These are phyloP conservation scores for Meandrusa payeni DNA, from an alignment of 2,888 invertebrate species.

Conservation along the genomic window DNA sequence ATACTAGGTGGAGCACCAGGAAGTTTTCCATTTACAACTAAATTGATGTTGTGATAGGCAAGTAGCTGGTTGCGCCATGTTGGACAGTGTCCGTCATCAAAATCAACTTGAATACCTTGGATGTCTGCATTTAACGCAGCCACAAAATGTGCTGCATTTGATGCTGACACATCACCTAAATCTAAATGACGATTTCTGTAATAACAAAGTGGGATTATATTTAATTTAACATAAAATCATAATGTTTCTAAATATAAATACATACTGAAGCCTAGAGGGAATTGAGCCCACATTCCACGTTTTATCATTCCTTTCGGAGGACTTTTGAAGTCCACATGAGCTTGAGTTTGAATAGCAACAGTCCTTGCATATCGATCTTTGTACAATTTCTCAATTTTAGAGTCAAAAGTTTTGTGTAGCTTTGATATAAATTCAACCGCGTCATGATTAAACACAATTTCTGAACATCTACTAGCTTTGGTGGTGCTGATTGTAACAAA, in stretches of 20 bases:
- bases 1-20: constrained; percentile 73
- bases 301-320: constrained; percentile 58
- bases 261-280: constrained; percentile 74
- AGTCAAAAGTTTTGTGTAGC: constrained; percentile 73
- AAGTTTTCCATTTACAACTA: constrained; percentile 76
- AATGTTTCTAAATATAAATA: too few species aligned
- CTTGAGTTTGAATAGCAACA: constrained; percentile 43
- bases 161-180: constrained; percentile 84
- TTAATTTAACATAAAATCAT: too few species aligned
- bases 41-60: constrained; percentile 82
- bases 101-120: constrained; percentile 83
- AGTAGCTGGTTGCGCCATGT: constrained; percentile 85
- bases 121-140: constrained; percentile 77
- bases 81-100: constrained; percentile 88
- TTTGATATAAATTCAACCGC: constrained; percentile 79
- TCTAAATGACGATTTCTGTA: constrained; percentile 81
- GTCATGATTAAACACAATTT: constrained; percentile 77
- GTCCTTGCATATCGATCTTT: constrained; percentile 58
- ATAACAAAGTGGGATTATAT: too few species aligned
- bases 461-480: constrained; percentile 77
- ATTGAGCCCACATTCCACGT: constrained; percentile 82
- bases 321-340: constrained; percentile 60
- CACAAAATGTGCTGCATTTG: constrained; percentile 78
- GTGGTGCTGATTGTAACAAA: constrained; percentile 72
- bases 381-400: constrained; percentile 68